These are phyloP conservation scores for Coleophora deauratella DNA, from an alignment of 2,888 invertebrate species.

Conservation along the genomic window DNA sequence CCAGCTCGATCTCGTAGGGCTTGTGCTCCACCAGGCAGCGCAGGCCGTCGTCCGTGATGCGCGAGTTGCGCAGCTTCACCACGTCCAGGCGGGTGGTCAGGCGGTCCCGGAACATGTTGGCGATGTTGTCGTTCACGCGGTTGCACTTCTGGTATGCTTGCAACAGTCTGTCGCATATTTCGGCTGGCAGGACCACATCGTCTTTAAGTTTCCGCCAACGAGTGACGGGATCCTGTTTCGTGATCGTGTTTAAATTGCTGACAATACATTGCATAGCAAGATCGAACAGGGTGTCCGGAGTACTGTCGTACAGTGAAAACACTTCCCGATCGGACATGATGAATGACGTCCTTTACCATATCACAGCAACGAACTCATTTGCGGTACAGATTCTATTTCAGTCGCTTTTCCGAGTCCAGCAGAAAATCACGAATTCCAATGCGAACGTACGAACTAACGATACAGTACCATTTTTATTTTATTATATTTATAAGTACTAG, in stretches of 20 bases:
- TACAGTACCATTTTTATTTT: too few relatives aligned
- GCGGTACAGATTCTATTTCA: too few relatives aligned
- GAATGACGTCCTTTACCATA: too few relatives aligned
- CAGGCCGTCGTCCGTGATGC: constrained; percentile 81
- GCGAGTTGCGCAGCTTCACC: constrained; percentile 80
- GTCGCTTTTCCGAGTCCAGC: too few relatives aligned
- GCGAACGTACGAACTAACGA: too few relatives aligned
- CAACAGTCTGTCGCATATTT: constrained; percentile 81
- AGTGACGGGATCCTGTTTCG: constrained; percentile 54
- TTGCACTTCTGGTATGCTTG: constrained; percentile 69
- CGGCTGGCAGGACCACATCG: constrained; percentile 78
- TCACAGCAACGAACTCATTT: too few relatives aligned
- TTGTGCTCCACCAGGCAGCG: constrained; percentile 82
- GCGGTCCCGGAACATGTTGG: constrained; percentile 81
- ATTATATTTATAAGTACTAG: too few relatives aligned
- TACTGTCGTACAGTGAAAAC: constrained; percentile 41
- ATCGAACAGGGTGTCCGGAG: constrained; percentile 77
- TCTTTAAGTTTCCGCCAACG: constrained; percentile 70
- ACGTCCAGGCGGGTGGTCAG: constrained; percentile 78
- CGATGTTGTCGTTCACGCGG: constrained; percentile 78
- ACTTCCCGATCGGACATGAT: constrained; percentile 24
- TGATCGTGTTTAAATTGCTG: constrained; percentile 76
- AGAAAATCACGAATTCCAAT: constrained; percentile 11
- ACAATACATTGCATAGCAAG: constrained; percentile 78
- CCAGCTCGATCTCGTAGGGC: constrained; percentile 82